phyloP scores from a whole-genome alignment of 2,797 vertebrate genomes.

The Perodicticus potto region DNA sequence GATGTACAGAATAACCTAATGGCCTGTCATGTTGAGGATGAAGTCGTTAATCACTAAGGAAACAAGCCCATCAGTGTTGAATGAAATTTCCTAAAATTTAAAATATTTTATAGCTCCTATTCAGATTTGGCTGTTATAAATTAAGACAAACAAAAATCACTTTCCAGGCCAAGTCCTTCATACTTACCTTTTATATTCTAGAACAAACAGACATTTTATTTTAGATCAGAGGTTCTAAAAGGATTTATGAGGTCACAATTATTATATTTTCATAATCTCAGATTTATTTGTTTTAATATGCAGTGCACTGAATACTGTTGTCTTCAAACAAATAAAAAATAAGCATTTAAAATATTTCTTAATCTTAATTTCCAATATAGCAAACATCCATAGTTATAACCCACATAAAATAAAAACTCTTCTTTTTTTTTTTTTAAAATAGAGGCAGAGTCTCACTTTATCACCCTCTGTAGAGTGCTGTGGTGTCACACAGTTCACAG shows the following conservation, averaged over 20 bases:
- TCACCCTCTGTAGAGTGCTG: too few species aligned
- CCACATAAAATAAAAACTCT: neutral
- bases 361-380: neutral
- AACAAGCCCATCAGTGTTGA: neutral
- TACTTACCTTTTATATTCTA: conserved; percentile 6
- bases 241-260: neutral
- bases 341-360: neutral
- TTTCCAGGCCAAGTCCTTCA: conserved; percentile 6
- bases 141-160: conserved; percentile 4
- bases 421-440: too few species aligned
- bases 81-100: conserved; percentile 49
- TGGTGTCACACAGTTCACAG: too few species aligned
- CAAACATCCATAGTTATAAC: neutral
- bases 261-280: neutral
- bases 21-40: conserved; percentile 6
- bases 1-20: neutral
- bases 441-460: too few species aligned
- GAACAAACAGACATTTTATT: neutral
- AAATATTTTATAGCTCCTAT: conserved; percentile 17
- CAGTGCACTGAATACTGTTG: neutral
- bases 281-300: neutral
- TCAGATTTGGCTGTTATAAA: conserved; percentile 22
- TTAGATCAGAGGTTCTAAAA: neutral
- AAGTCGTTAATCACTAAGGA: neutral
- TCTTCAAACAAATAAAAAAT: neutral